A percentile compares a stretch with the other conserved stretches of the same genome.
phyloP scores from a whole-genome alignment of 2,888 invertebrate genomes.

The Drosophila nr. fundita region DNA sequence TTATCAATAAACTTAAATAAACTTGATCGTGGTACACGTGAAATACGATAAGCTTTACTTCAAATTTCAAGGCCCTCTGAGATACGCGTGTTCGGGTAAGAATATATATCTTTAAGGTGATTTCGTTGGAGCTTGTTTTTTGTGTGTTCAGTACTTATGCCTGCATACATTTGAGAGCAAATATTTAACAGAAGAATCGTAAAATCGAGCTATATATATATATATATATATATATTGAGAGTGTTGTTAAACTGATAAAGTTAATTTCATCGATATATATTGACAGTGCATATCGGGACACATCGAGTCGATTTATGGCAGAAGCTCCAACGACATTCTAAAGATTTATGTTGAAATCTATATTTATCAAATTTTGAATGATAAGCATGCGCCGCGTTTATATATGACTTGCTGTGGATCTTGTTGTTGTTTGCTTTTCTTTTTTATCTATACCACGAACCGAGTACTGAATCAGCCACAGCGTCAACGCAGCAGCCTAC shows the following conservation, averaged over 20 bases:
- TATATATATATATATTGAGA: neutral
- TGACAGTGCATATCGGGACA: slow-evolving; percentile 17
- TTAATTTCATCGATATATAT: neutral
- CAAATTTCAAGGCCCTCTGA: neutral
- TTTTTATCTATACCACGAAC: slow-evolving; percentile 41
- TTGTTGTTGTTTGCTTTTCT: neutral
- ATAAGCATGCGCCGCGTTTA: slow-evolving; percentile 24
- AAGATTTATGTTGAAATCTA: slow-evolving; percentile 21
- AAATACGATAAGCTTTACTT: neutral
- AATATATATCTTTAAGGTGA: neutral
- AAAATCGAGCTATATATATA: neutral
- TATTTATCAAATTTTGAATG: slow-evolving; percentile 11
- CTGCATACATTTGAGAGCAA: neutral
- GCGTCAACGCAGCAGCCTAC: slow-evolving; percentile 8
- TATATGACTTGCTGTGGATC: neutral
- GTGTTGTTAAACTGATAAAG: neutral
- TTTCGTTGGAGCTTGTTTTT: neutral
- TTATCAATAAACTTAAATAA: neutral
- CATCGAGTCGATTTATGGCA: slow-evolving; percentile 7
- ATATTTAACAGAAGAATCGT: neutral
- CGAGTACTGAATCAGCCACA: slow-evolving; percentile 33
- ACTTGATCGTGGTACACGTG: no score
- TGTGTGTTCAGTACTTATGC: neutral
- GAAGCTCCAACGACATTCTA: neutral
- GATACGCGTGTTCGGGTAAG: neutral